phyloP scores from a whole-genome alignment of 1,140 invertebrate species.

The Ceratina australensis region DNA sequence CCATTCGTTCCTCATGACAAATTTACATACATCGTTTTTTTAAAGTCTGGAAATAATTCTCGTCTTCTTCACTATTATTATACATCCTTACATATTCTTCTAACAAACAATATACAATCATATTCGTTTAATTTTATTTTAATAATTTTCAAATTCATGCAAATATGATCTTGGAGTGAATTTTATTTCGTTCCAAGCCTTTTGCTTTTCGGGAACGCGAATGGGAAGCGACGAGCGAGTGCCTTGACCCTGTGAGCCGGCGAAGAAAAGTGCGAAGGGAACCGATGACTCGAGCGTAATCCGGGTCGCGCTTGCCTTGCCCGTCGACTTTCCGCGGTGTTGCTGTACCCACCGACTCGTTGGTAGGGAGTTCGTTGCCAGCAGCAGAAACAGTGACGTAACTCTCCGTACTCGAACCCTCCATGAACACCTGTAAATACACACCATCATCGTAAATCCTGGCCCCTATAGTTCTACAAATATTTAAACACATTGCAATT shows the following conservation, averaged over 20 bases:
- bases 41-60: no score
- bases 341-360: slow-evolving; percentile 47
- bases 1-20: no score
- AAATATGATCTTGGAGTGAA: no score
- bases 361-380: slow-evolving; percentile 61
- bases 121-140: no score
- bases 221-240: slow-evolving; percentile 58
- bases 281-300: slow-evolving; percentile 67
- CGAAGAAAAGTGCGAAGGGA: slow-evolving; percentile 72
- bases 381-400: slow-evolving; percentile 42
- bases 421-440: background rate
- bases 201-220: background rate
- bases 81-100: no score
- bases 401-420: slow-evolving; percentile 24
- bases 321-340: slow-evolving; percentile 72
- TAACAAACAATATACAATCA: no score
- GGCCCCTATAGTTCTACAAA: no score
- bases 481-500: no score
- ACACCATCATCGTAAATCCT: no score
- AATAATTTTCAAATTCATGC: no score
- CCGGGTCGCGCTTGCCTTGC: slow-evolving; percentile 71
- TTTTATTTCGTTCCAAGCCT: background rate
- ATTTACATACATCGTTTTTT: no score
- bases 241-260: slow-evolving; percentile 72
- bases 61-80: no score